A percentile compares a stretch with the other conserved stretches of the same genome.
Conservation (phyloP, 2,797 vertebrate species). For the Glossophaga mutica region DNA sequence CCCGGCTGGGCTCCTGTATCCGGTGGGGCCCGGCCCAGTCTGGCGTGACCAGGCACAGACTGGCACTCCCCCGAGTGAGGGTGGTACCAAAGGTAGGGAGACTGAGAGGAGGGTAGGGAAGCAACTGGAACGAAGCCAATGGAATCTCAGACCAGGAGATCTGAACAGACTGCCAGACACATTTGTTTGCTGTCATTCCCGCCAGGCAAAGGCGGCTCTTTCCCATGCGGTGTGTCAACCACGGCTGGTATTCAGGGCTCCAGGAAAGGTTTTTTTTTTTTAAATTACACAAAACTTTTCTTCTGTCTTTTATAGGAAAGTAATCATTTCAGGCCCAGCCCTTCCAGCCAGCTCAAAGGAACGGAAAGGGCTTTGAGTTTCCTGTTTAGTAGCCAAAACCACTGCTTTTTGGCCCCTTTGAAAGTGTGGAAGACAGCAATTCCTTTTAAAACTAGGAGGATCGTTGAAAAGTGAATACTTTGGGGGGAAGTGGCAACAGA, state of each 20-base stretch:
- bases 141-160: conserved; percentile 59
- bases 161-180: conserved; percentile 55
- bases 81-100: conserved; percentile 61
- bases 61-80: conserved; percentile 49
- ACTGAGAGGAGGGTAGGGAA: conserved; percentile 57
- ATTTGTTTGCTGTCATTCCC: conserved; percentile 69
- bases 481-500: not conserved
- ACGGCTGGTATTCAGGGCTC: conserved; percentile 50
- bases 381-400: conserved; percentile 75
- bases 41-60: conserved; percentile 27
- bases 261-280: conserved; percentile 18
- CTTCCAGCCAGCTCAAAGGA: conserved; percentile 69
- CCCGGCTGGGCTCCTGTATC: not conserved
- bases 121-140: conserved; percentile 50
- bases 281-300: conserved; percentile 57
- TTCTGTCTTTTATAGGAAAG: conserved; percentile 63
- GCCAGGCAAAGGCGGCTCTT: conserved; percentile 67
- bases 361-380: conserved; percentile 70
- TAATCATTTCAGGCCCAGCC: conserved; percentile 60
- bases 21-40: conserved; percentile 40
- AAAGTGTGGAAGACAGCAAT: conserved; percentile 46
- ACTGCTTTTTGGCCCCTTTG: conserved; percentile 61
- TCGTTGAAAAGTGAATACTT: not conserved
- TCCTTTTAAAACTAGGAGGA: conserved; percentile 18
- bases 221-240: conserved; percentile 52